A percentile compares a stretch with the other conserved stretches of the same genome.
Evolutionary conservation across 2,888 invertebrate species (phyloP).

Genomic region (Conomelus anceps): DNA sequence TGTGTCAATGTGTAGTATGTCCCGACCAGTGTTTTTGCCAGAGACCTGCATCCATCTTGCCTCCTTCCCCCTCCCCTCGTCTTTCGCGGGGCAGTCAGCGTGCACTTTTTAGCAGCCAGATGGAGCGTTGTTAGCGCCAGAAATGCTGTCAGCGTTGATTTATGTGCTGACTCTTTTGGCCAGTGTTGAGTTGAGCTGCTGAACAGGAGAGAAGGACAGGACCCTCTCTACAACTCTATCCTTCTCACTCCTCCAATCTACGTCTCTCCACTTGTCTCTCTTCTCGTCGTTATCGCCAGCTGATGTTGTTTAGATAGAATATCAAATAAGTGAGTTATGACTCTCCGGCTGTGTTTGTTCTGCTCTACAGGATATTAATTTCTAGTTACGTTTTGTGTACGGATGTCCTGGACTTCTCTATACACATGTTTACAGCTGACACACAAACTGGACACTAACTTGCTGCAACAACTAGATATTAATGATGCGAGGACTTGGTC

Average conservation of each 20-base stretch:
- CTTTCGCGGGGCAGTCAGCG: background rate
- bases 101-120: background rate
- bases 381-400: background rate
- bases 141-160: background rate
- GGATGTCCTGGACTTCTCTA: background rate
- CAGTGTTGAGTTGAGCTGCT: background rate
- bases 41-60: background rate
- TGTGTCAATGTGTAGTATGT: no score
- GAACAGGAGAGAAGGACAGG: background rate
- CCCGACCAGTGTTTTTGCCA: no score
- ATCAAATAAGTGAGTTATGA: background rate
- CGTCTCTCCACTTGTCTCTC: background rate
- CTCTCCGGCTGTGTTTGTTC: background rate
- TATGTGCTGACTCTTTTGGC: background rate
- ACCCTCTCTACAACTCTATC: background rate
- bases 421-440: background rate
- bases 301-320: background rate
- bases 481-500: background rate
- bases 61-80: background rate
- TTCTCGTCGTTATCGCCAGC: background rate
- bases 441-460: background rate
- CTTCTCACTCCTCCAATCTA: background rate
- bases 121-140: background rate
- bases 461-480: background rate
- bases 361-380: background rate